Evolutionary conservation across 1,140 invertebrate genomes (phyloP).

Genomic region (Babylonia areolata): DNA sequence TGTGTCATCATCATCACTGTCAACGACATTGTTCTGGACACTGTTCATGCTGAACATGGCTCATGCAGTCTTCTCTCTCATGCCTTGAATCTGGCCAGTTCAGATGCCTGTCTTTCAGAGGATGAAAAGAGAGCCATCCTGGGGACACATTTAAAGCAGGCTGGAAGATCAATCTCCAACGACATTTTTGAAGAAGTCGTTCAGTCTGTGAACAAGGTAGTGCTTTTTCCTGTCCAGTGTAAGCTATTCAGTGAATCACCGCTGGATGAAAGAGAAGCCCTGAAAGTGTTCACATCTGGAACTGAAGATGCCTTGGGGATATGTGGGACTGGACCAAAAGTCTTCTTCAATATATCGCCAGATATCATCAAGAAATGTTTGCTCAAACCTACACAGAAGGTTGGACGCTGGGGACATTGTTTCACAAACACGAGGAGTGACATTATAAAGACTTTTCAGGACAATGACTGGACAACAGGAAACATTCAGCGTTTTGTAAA

Average conservation of each 20-base stretch:
- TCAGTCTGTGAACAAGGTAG: not conserved
- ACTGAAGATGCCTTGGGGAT: not conserved
- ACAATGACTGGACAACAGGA: not conserved
- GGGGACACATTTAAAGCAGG: not conserved
- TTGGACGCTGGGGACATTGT: not conserved
- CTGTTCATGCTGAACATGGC: not conserved
- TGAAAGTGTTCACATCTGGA: not conserved
- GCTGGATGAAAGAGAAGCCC: not conserved
- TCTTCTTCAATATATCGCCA: not conserved
- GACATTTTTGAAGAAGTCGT: not conserved
- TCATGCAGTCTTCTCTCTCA: not conserved
- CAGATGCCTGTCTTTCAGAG: not conserved
- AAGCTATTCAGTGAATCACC: not conserved
- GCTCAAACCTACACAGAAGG: not conserved
- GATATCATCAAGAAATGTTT: constrained; percentile 1
- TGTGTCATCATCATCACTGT: constrained; percentile 4
- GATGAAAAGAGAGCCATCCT: not conserved
- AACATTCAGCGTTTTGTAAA: not conserved
- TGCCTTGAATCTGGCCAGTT: not conserved
- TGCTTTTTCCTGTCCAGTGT: not conserved
- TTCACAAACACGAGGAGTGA: not conserved
- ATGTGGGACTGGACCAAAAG: not conserved
- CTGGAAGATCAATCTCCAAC: too few relatives aligned
- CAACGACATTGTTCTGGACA: constrained; percentile 5
- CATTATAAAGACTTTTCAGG: not conserved